A percentile compares a stretch with the other conserved stretches of the same genome.
phyloP scores from a whole-genome alignment of 92 coral and sea anemone species.

The Isaurus tuberculatus region DNA sequence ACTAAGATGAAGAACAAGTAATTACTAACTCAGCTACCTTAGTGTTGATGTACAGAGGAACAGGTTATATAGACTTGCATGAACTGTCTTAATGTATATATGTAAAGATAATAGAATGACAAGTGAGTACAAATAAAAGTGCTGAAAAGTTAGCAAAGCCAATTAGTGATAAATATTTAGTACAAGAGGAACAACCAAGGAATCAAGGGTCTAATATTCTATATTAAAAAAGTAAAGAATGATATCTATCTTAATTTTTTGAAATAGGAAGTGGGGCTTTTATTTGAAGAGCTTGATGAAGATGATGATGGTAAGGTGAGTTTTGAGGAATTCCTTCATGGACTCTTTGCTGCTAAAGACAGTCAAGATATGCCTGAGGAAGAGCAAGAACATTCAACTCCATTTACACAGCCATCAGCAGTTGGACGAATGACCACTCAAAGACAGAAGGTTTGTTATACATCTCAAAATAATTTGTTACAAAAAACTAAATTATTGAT shows the following conservation, averaged over 20 bases:
- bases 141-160: no score
- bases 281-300: slow-evolving; percentile 97
- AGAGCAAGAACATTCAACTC: slow-evolving; percentile 77
- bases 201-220: no score
- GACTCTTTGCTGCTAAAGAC: slow-evolving; percentile 93
- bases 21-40: neutral
- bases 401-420: slow-evolving; percentile 66
- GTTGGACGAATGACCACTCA: slow-evolving; percentile 60
- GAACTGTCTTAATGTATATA: no score
- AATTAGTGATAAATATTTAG: no score
- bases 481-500: neutral
- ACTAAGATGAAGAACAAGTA: slow-evolving; percentile 98
- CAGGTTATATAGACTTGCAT: no score
- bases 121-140: no score
- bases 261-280: slow-evolving; percentile 86
- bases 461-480: no score
- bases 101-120: no score
- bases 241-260: neutral
- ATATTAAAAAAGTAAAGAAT: neutral
- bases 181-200: no score
- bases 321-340: slow-evolving; percentile 94
- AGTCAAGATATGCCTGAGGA: slow-evolving; percentile 66
- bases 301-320: slow-evolving; percentile 96
- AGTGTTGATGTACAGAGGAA: no score
- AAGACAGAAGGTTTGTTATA: slow-evolving; percentile 52